Evolutionary conservation across 2,797 vertebrate species (phyloP).

Genomic region (Loriculus beryllinus): DNA sequence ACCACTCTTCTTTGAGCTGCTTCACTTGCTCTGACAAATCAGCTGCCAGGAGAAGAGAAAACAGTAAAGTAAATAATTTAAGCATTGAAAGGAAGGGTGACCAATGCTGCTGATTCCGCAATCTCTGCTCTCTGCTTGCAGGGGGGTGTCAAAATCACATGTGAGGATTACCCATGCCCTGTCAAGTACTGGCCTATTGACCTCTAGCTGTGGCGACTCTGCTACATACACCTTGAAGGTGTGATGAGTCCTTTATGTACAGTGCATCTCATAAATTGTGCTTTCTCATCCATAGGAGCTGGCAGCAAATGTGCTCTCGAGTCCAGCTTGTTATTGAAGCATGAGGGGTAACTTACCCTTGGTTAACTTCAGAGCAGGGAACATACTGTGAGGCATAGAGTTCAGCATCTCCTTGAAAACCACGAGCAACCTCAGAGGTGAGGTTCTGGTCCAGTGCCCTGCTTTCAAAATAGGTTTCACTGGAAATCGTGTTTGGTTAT

Average conservation of each 20-base stretch:
- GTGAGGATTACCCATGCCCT: background rate
- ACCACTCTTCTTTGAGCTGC: constrained; percentile 44
- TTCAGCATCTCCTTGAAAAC: background rate
- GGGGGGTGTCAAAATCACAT: background rate
- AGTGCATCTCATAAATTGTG: background rate
- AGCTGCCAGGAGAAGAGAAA: constrained; percentile 30
- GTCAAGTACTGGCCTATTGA: background rate
- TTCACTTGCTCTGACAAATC: constrained; percentile 51
- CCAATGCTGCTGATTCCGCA: background rate
- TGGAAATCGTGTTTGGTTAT: background rate
- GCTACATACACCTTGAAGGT: background rate
- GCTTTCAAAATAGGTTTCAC: background rate
- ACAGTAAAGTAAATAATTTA: constrained; percentile 45
- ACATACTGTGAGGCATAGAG: background rate
- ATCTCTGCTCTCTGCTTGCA: background rate
- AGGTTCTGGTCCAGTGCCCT: background rate
- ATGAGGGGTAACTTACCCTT: background rate
- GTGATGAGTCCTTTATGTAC: background rate
- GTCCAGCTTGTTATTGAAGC: background rate
- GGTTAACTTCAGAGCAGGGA: background rate
- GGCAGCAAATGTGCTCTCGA: background rate
- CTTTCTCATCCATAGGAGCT: background rate
- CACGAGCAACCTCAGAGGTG: rapidly evolving
- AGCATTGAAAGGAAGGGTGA: background rate
- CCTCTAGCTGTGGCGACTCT: background rate